Conservation (phyloP, 64 coral and sea anemone genomes). For the Montipora capricornis region DNA sequence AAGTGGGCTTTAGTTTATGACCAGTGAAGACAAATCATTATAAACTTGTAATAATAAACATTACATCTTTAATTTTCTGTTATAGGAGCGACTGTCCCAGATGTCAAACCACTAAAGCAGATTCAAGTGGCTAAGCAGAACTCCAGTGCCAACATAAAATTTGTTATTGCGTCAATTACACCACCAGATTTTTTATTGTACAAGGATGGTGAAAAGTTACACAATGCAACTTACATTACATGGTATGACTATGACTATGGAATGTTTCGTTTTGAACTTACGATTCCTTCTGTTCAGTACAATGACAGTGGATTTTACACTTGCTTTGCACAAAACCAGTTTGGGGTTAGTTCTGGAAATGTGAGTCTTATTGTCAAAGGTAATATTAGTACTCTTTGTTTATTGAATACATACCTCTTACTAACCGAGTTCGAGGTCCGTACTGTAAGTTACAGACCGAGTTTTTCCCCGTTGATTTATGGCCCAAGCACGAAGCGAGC, state of each 20-base stretch:
- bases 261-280: too few relatives aligned
- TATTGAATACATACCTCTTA: too few relatives aligned
- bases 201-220: conserved; percentile 40
- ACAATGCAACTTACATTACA: background rate
- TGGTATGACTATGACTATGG: background rate
- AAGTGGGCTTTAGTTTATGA: too few relatives aligned
- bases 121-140: conserved; percentile 23
- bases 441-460: too few relatives aligned
- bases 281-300: too few relatives aligned
- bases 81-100: conserved; percentile 8
- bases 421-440: too few relatives aligned
- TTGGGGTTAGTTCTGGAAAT: conserved; percentile 25
- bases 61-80: too few relatives aligned
- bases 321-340: conserved; percentile 15
- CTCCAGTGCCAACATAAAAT: background rate
- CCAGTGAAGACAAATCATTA: too few relatives aligned
- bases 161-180: background rate
- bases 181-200: conserved; percentile 41
- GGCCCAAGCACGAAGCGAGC: too few relatives aligned
- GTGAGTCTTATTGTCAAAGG: conserved; percentile 29
- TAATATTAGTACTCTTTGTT: background rate
- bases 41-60: too few relatives aligned
- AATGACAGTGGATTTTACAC: background rate
- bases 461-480: too few relatives aligned
- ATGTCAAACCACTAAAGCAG: background rate